Evolutionary conservation across 2,113 vertebrate species (phyloP), one percentile per base, ranked within the genome.

Genomic region (Pagrus major): DNA sequence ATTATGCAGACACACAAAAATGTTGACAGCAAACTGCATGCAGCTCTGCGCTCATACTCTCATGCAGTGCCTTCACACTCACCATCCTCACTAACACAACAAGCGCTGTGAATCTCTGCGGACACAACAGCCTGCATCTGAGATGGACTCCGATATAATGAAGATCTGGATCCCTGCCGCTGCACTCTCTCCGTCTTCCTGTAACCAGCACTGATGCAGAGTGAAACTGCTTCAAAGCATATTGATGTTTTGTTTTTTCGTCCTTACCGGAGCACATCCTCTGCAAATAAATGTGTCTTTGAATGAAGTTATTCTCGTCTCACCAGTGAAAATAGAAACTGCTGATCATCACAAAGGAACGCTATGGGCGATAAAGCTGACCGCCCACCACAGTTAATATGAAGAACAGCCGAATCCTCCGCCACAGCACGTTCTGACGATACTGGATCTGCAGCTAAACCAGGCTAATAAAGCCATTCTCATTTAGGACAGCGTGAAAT

Each of bases 271-370:
- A 81, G 59, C 71, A n/a, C 41, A 65, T 78, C 87, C 64, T 75
- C 83, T 49, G 80, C 81, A 88, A 90, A 91, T 74, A 86, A 86
- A 88, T 69, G 39, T 29, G 78, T 75, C 75, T 86, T 31, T 71
- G 56, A 85, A 80, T 80, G 25, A 78, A 83, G 80, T 49, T 88
- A 78, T 86, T 87, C 77, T 78, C n/a, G 39, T 78, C 83, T 66
- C 67, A 7, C 20, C 15, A 52, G 52, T 63, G 71, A 59, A 80
- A 91, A 85, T 69, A 49, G 72, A 90, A 90, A 84, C 47, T 52
- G 85, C 85, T 80, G 80, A 88, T 91, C 69, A 88, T 91, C 69
- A 66, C 49, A 16, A 35, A 84, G 78, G 81, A 88, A 73, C 71
- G 59, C 20, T 52, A 59, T 2, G 70, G 73, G 58, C 18, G 49